phyloP scores from a whole-genome alignment of 2,888 invertebrate genomes.

The Megastigmus dorsalis region DNA sequence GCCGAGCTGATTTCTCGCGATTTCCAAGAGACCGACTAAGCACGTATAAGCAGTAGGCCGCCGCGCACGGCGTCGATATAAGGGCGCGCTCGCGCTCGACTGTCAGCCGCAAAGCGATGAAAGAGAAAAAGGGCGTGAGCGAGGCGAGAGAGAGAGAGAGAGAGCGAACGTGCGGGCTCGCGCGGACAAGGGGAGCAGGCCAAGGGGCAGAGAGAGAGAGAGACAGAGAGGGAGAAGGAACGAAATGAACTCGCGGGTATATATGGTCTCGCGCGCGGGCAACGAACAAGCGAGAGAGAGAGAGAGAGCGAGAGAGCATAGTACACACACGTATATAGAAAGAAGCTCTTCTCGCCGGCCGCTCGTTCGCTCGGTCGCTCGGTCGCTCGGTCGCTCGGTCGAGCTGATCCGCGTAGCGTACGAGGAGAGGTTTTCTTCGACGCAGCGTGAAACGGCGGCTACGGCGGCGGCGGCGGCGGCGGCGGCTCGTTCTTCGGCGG shows the following conservation, averaged over 20 bases:
- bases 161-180: no score
- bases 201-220: slow-evolving; percentile 7
- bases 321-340: neutral
- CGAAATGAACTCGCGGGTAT: neutral
- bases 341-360: slow-evolving; percentile 17
- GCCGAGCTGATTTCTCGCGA: no score
- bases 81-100: slow-evolving; percentile 48
- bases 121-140: slow-evolving; percentile 42
- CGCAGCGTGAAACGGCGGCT: slow-evolving; percentile 71
- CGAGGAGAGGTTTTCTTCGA: slow-evolving; percentile 68
- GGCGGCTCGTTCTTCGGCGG: no score
- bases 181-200: no score
- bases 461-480: no score
- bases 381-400: no score
- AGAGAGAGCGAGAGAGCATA: neutral
- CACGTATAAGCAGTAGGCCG: no score
- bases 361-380: no score
- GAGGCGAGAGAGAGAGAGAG: slow-evolving; percentile 1
- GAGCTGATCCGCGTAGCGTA: slow-evolving; percentile 68
- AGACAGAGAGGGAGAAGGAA: neutral
- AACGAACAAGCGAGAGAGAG: slow-evolving; percentile 3
- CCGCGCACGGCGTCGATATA: slow-evolving; percentile 39
- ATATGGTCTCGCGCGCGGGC: no score
- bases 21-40: no score
- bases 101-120: slow-evolving; percentile 39